phyloP scores from a whole-genome alignment of 2,888 invertebrate genomes.

The Amaurobius ferox region DNA sequence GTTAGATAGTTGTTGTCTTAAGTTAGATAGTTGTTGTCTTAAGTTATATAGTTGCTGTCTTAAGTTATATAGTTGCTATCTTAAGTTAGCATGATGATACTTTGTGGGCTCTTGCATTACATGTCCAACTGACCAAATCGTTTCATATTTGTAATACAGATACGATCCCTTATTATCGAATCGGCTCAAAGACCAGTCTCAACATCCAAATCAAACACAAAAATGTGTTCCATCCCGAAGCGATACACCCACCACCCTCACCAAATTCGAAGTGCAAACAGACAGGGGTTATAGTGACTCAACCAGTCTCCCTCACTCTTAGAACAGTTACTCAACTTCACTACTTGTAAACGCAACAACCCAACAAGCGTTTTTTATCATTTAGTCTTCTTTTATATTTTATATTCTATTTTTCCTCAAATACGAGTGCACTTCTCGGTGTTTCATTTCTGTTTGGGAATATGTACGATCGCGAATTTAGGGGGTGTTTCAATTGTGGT shows the following conservation, averaged over 20 bases:
- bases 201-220: neutral
- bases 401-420: neutral
- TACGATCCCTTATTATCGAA: neutral
- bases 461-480: neutral
- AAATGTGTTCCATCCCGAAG: neutral
- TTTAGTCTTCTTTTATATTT: neutral
- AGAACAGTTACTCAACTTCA: neutral
- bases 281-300: constrained; percentile 7
- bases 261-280: constrained; percentile 28
- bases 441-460: constrained; percentile 26
- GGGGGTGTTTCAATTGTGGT: neutral
- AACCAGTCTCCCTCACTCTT: neutral
- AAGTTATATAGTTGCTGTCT: too few species aligned
- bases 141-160: neutral
- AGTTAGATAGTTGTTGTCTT: too few species aligned
- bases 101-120: too few species aligned
- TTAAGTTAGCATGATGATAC: too few species aligned
- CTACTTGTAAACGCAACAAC: constrained; percentile 23
- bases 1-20: too few species aligned
- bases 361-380: neutral
- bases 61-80: too few species aligned
- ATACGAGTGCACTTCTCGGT: neutral
- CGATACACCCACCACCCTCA: neutral
- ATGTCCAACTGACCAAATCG: too few species aligned
- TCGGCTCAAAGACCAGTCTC: neutral